A percentile compares a stretch with the other conserved stretches of the same genome.
These are phyloP conservation scores for Pedionomus torquatus DNA, from an alignment of 2,113 vertebrate species.

Conservation along the genomic window DNA sequence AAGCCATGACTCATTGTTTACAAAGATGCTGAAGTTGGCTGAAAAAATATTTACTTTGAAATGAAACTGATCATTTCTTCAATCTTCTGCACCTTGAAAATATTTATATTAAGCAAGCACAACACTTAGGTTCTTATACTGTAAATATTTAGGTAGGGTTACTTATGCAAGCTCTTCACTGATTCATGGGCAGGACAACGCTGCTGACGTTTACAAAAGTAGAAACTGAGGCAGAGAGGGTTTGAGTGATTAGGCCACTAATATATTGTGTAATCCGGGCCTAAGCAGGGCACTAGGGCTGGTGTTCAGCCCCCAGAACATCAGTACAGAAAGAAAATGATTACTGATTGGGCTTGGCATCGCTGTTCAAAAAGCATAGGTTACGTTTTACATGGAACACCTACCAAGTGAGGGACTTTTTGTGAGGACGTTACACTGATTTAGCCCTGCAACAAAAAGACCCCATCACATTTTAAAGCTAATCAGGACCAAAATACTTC, in stretches of 20 bases:
- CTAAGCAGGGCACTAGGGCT: not conserved
- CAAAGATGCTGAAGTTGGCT: not conserved
- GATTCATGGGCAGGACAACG: not conserved
- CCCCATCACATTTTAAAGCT: not conserved
- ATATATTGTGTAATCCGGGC: not conserved
- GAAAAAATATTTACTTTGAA: not conserved
- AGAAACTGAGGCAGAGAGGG: not conserved
- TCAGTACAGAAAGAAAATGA: not conserved
- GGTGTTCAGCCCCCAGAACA: not conserved
- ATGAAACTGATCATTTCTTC: not conserved
- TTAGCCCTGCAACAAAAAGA: not conserved
- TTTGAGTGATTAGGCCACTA: not conserved
- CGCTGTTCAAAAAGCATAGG: not conserved
- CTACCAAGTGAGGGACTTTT: not conserved
- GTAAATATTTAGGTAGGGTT: not conserved
- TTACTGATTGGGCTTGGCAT: not conserved
- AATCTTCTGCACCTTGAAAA: not conserved
- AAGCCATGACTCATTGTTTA: not conserved
- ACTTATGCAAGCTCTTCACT: not conserved
- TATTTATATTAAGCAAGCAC: not conserved
- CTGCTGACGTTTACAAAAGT: not conserved
- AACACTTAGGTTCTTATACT: not conserved
- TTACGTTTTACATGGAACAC: not conserved
- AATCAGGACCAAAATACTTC: not conserved
- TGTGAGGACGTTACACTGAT: not conserved